Percentiles rank a stretch among this genome's conserved stretches.
These are phyloP conservation scores for Cathartes aura DNA, from an alignment of 2,113 vertebrate species.

Conservation along the genomic window DNA sequence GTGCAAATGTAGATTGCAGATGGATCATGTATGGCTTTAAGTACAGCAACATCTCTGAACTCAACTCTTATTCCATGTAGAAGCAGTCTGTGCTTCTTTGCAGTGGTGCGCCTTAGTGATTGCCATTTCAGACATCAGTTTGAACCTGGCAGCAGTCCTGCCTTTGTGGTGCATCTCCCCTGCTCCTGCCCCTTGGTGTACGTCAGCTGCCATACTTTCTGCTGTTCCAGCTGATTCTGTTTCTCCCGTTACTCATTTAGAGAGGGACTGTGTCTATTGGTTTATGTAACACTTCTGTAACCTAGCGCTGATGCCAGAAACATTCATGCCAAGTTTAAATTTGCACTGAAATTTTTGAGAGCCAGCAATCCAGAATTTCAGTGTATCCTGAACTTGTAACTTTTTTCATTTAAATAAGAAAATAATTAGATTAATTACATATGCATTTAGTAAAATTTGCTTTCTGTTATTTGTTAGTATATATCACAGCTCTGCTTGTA, in stretches of 20 bases:
- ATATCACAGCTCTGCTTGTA: neutral
- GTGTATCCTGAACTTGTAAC: accelerated
- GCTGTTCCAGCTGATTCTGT: neutral
- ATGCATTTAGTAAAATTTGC: neutral
- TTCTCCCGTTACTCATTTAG: neutral
- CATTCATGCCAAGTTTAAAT: neutral
- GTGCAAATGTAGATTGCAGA: neutral
- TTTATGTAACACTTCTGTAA: neutral
- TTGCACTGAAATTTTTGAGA: neutral
- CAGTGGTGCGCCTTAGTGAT: neutral
- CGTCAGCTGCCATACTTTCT: neutral
- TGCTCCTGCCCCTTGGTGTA: accelerated
- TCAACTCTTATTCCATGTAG: accelerated
- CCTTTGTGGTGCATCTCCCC: neutral
- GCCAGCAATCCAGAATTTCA: neutral
- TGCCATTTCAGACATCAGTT: neutral
- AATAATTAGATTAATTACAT: neutral
- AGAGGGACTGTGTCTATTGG: neutral
- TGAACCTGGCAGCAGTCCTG: neutral
- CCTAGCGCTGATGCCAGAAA: neutral
- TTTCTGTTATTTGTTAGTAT: neutral
- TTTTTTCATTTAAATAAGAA: neutral
- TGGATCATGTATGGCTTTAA: neutral
- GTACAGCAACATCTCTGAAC: neutral
- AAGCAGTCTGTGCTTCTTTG: neutral